These are phyloP conservation scores for Tor tambroides DNA, from an alignment of 2,113 vertebrate species.

Conservation along the genomic window DNA sequence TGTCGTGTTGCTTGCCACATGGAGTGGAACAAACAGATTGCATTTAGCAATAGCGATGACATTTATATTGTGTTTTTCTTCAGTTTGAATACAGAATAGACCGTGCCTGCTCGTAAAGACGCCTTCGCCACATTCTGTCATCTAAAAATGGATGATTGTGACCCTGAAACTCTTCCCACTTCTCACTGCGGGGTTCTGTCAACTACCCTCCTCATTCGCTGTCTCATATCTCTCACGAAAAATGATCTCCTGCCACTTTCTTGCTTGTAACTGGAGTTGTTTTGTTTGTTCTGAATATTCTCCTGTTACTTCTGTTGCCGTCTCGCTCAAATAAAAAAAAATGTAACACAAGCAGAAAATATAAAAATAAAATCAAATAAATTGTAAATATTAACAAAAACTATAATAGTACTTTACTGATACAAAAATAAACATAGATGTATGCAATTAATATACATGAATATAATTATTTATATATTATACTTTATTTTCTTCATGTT, in stretches of 20 bases:
- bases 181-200: not conserved
- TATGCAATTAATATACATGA: not conserved
- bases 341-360: too few relatives aligned
- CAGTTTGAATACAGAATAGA: slow-evolving; percentile 39
- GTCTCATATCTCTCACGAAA: not conserved
- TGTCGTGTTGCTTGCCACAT: slow-evolving; percentile 41
- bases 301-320: not conserved
- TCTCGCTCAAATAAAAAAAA: too few relatives aligned
- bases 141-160: slow-evolving; percentile 31
- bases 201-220: not conserved
- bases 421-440: not conserved
- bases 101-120: not conserved
- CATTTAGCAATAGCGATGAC: slow-evolving; percentile 59
- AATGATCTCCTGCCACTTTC: slow-evolving; percentile 10
- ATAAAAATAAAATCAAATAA: too few relatives aligned
- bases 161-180: slow-evolving; percentile 26
- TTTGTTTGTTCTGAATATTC: slow-evolving; percentile 26
- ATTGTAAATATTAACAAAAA: too few relatives aligned
- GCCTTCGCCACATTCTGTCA: slow-evolving; percentile 10
- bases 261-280: not conserved
- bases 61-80: slow-evolving; percentile 59
- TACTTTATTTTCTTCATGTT: too few relatives aligned
- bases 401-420: too few relatives aligned
- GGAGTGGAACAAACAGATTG: slow-evolving; percentile 60
- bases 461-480: not conserved